Base-by-base conservation (phyloP, 1,140 invertebrate species). In the Mamestra configurata region DNA sequence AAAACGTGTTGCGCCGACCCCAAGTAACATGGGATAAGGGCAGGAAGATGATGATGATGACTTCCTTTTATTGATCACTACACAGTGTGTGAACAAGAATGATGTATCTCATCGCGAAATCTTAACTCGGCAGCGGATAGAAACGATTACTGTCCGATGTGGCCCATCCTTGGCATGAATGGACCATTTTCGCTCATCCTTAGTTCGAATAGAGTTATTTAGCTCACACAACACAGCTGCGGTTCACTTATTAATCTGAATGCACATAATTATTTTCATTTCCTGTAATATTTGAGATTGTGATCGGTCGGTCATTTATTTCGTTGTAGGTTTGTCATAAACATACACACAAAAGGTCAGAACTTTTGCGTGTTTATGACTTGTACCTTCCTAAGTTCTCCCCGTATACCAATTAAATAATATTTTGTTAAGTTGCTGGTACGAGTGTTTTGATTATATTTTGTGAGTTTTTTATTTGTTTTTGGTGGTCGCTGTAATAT, bases 41-140 rank as follows among this genome's bases (percentile, higher is more conserved):
- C n/a, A n/a, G n/a, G n/a, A n/a, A n/a, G n/a, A n/a, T n/a, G n/a
- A n/a, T n/a, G n/a, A n/a, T n/a, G n/a, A n/a, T n/a, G n/a, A n/a
- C n/a, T 10, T 31, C 11, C 59, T 11, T 18, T 37, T 35, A 66
- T 40, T 66, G 35, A 66, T 40, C 35, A 4, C 35, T 1, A 27
- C 5, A 13, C 53, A 66, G 24, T 31, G 11, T 27, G 11, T 27
- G 27, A 27, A 5, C 59, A 37, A 40, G 61, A 18, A 40, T 22
- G 61, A 66, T 66, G n/a, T 66, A 66, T 43, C 35, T 11, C 61
- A 13, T 18, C 20, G 18, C 8, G 61, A 40, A 40, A 20, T 66
- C 57, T 18, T 40, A 66, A 66, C 35, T 40, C 61, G 15, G 22
- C 35, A 66, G 35, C 35, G 61, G 61, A 66, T 40, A 66, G 18